Evolutionary conservation across 92 coral and sea anemone genomes (phyloP).

Genomic region (Anthopleura xanthogrammica): DNA sequence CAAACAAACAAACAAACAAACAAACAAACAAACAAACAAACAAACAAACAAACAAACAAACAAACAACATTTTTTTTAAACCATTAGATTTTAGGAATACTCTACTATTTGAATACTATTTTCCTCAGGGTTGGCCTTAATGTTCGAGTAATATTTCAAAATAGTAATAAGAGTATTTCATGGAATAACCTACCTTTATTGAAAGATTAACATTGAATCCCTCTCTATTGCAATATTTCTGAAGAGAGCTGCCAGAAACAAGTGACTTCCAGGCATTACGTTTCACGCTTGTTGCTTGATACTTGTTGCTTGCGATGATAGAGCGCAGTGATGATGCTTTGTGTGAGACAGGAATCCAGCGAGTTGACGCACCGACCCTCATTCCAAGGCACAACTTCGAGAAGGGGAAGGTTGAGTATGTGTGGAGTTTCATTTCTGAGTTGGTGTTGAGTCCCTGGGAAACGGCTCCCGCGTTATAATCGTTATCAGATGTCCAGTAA

Average conservation of each 20-base stretch:
- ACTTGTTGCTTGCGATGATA: conserved; percentile 3
- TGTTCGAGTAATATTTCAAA: no score
- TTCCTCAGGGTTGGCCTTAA: no score
- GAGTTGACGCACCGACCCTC: conserved; percentile 12
- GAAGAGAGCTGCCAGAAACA: conserved; percentile 6
- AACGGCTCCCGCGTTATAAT: conserved; percentile 15
- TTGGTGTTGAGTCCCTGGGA: conserved; percentile 26
- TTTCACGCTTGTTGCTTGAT: background rate
- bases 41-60: no score
- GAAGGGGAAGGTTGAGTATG: conserved; percentile 35
- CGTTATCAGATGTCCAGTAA: conserved; percentile 24
- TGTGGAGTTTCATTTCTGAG: conserved; percentile 43
- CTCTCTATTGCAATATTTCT: conserved; percentile 1
- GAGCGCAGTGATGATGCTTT: background rate
- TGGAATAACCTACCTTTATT: background rate
- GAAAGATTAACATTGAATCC: background rate
- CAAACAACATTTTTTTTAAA: no score
- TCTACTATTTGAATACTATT: no score
- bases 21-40: no score
- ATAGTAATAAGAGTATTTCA: no score
- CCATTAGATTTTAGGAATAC: no score
- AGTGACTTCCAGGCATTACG: conserved; percentile 3
- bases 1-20: no score
- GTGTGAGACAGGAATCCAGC: conserved; percentile 25
- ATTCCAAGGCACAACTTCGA: conserved; percentile 45